Evolutionary conservation across 2,888 invertebrate genomes (phyloP).

Genomic region (Pyralis farinalis): DNA sequence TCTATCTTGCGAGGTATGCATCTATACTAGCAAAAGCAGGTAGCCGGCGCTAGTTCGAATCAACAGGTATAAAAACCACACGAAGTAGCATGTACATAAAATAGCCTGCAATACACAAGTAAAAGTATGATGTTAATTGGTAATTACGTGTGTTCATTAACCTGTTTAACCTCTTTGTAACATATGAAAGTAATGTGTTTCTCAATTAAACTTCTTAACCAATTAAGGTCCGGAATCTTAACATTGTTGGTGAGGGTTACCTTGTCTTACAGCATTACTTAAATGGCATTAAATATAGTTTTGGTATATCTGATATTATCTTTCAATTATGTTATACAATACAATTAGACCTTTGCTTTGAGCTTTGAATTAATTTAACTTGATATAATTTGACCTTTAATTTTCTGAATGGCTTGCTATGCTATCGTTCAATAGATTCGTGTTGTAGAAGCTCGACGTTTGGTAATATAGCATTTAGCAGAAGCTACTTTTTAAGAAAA

Average conservation of each 20-base stretch:
- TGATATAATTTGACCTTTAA: no score
- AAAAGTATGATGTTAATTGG: neutral
- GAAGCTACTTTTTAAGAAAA: no score
- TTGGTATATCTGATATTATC: neutral
- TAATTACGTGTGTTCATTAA: neutral
- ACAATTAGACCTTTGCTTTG: neutral
- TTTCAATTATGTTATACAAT: neutral
- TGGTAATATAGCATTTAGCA: no score
- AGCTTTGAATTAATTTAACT: neutral
- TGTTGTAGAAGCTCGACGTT: no score
- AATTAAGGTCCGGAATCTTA: neutral
- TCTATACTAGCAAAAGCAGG: no score
- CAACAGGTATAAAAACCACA: no score
- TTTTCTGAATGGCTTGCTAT: no score
- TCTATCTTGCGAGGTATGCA: no score
- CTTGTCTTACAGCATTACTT: neutral
- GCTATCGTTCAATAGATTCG: no score
- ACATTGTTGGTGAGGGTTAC: neutral
- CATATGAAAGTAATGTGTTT: neutral
- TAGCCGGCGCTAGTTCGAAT: no score
- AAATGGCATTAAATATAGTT: neutral
- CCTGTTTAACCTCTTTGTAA: neutral
- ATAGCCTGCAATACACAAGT: no score
- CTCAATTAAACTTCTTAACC: neutral
- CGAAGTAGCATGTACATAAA: no score